Base-by-base conservation (phyloP, 1,140 invertebrate species). In the Platyura marginata region DNA sequence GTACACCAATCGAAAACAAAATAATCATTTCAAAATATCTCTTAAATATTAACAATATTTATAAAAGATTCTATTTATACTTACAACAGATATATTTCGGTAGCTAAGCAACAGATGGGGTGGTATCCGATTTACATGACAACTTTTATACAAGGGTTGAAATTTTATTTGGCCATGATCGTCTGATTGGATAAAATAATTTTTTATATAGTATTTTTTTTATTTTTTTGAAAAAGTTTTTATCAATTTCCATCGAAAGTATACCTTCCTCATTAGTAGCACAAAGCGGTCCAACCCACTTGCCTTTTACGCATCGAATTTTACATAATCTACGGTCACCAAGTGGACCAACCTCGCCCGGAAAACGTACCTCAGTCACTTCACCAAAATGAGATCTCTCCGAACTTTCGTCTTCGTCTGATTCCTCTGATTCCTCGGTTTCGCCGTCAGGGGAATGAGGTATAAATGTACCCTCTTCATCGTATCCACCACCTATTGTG, bases 201-300 rank as follows among this genome's bases (percentile, higher is more conserved):
- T 8, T 8, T 13, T 8, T n/a, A n/a, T n/a, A n/a, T n/a, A n/a
- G n/a, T n/a, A n/a, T n/a, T n/a, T n/a, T n/a, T n/a, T n/a, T n/a
- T n/a, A n/a, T n/a, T n/a, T n/a, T n/a, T n/a, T n/a, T n/a, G n/a
- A n/a, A n/a, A n/a, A n/a, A n/a, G n/a, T n/a, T n/a, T n/a, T n/a
- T n/a, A n/a, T n/a, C n/a, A n/a, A n/a, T n/a, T n/a, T n/a, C n/a
- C n/a, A n/a, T n/a, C n/a, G n/a, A n/a, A 29, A 8, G 58, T 56
- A 59, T 61, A 61, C 58, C 58, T 56, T 61, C 67, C 58, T 59
- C 65, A 46, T 54, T 64, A 52, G 57, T 64, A 41, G 68, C 68
- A 52, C 77, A 80, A 16, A 79, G 55, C 19, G 81, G 81, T 11
- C 81, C 81, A 33, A 82, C 75, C 81, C 81, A 84, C 51, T 79